phyloP scores from a whole-genome alignment of 2,888 invertebrate species.

The Tipula unca region DNA sequence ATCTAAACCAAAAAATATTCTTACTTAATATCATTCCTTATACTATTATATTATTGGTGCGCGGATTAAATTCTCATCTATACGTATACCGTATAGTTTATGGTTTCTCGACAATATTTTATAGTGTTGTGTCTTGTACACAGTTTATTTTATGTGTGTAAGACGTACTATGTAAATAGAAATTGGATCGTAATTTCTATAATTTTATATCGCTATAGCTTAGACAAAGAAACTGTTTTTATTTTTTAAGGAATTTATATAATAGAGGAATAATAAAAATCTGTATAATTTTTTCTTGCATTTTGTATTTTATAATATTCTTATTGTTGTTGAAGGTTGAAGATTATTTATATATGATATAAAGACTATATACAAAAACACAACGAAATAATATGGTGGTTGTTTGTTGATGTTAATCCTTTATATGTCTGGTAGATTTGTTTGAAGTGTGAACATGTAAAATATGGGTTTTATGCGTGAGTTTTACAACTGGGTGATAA shows the following conservation, averaged over 20 bases:
- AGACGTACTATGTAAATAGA: background rate
- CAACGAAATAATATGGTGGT: background rate
- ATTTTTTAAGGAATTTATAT: background rate
- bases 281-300: background rate
- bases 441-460: background rate
- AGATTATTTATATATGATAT: background rate
- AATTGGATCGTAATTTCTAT: background rate
- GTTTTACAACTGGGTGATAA: background rate
- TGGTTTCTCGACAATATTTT: background rate
- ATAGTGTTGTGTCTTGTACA: background rate
- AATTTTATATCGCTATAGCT: background rate
- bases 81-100: background rate
- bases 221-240: background rate
- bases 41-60: background rate
- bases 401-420: background rate
- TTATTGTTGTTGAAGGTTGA: conserved; percentile 8
- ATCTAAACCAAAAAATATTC: background rate
- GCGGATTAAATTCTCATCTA: background rate
- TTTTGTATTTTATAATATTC: background rate
- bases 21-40: background rate
- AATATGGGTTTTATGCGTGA: background rate
- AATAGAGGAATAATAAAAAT: background rate
- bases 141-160: background rate
- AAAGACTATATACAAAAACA: background rate
- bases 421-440: background rate